Percentiles rank a stretch among this genome's conserved stretches.
Conservation (phyloP, 2,888 invertebrate species). For the Drosophila falleni region DNA sequence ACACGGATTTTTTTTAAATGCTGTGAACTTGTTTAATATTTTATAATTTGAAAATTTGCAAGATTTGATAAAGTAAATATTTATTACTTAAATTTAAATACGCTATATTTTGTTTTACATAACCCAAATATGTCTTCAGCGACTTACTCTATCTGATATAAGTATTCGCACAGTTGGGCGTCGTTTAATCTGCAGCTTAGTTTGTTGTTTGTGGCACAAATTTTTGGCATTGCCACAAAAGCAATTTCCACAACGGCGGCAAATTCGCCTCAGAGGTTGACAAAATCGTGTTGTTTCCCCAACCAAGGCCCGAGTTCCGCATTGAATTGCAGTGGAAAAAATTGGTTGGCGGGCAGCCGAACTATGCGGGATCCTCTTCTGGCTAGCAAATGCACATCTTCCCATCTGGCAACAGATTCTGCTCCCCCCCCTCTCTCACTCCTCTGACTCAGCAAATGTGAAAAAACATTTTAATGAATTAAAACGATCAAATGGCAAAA, state of each 20-base stretch:
- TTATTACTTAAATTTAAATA: not conserved
- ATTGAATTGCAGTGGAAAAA: constrained; percentile 64
- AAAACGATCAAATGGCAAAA: constrained; percentile 56
- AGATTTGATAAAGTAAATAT: too few species aligned
- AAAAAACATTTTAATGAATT: constrained; percentile 76
- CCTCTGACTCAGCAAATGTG: constrained; percentile 47
- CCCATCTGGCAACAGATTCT: constrained; percentile 18
- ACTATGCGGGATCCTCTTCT: constrained; percentile 55
- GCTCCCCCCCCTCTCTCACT: too few species aligned
- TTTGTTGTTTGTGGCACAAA: constrained; percentile 65
- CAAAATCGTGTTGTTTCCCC: constrained; percentile 71
- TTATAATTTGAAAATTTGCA: too few species aligned
- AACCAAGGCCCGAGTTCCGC: constrained; percentile 61
- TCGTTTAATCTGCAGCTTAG: constrained; percentile 51
- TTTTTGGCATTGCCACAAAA: constrained; percentile 66
- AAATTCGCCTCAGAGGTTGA: constrained; percentile 70
- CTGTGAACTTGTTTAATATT: too few species aligned
- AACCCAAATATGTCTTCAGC: constrained; percentile 25
- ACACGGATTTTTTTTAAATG: too few species aligned
- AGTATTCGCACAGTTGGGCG: constrained; percentile 52
- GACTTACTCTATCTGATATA: constrained; percentile 11
- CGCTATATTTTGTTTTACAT: constrained; percentile 3
- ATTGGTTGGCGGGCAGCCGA: constrained; percentile 63
- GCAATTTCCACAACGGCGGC: constrained; percentile 54
- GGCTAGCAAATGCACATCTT: constrained; percentile 37